Evolutionary conservation across 2,113 vertebrate genomes (phyloP), one percentile per base, ranked within the genome.

Genomic region (Grammomys surdaster): DNA sequence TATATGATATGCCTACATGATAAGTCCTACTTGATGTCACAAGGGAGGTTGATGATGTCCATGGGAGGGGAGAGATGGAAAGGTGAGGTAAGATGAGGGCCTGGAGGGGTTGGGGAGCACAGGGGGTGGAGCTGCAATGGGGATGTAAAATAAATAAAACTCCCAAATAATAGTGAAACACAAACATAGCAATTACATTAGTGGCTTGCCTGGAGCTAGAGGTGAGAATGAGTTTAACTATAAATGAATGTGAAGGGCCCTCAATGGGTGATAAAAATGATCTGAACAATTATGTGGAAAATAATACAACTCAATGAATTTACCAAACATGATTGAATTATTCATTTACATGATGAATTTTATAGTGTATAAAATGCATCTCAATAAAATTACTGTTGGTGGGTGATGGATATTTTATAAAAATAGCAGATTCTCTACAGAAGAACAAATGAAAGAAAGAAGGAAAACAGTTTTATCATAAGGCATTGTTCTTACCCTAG

Each of bases 271-370:
- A 86, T 56, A 84, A 93, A 93, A 70, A 69, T 90, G 2, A 69
- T 85, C 58, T 69, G 20, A 90, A 46, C 16, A 78, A 70, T 78
- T 86, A 48, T 70, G 73, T 70, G 76, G 72, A 60, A 86, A 75
- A 78, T 86, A 46, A 70, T 86, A 80, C 54, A 95, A 80, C 72
- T 91, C 51, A 91, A 80, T 31, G 63, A 90, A 86, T 85, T 86
- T 94, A 69, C 22, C 48, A 90, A 91, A 78, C 7, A 46, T 31
- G 22, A 78, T 60, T 78, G 28, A 60, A 17, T 80, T 87, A 51
- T 31, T 12, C 51, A 78, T 26, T 48, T 95, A 89, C 70, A 72
- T 87, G 40, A n/a, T 72, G n/a, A 48, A 46, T 58, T 60, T 78
- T 93, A 88, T 60, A 70, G 73, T 46, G 56, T 93, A 12, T 48